Evolutionary conservation across 2,113 vertebrate genomes (phyloP).

Genomic region (Syngnathus scovelli): DNA sequence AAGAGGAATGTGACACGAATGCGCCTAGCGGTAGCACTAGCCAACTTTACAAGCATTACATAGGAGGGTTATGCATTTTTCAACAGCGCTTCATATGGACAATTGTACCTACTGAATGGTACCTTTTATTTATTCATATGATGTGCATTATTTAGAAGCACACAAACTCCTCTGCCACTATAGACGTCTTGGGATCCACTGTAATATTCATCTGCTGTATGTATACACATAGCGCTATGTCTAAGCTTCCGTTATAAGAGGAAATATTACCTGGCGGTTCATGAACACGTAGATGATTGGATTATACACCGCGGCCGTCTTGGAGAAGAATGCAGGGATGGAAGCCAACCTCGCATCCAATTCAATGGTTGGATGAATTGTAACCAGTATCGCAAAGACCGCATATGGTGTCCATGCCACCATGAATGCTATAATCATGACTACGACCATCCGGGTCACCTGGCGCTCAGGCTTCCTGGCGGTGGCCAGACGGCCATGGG

Average conservation of each 20-base stretch:
- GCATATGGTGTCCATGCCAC: constrained; percentile 85
- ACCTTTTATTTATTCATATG: constrained; percentile 50
- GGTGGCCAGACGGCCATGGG: constrained; percentile 73
- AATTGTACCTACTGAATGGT: constrained; percentile 33
- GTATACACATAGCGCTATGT: not conserved
- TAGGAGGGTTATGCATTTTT: constrained; percentile 38
- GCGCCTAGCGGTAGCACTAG: constrained; percentile 2
- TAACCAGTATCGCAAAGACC: constrained; percentile 77
- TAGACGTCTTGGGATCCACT: constrained; percentile 1
- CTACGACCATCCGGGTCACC: constrained; percentile 84
- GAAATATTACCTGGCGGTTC: constrained; percentile 81
- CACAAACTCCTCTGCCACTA: constrained; percentile 31
- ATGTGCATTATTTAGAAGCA: constrained; percentile 53
- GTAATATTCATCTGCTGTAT: constrained; percentile 15
- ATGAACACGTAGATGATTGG: constrained; percentile 88
- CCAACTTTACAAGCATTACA: not conserved
- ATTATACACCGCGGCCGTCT: constrained; percentile 85
- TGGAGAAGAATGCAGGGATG: constrained; percentile 84
- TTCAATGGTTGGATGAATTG: constrained; percentile 72
- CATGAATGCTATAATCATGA: constrained; percentile 85
- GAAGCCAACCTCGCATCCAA: constrained; percentile 79
- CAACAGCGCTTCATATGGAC: constrained; percentile 21
- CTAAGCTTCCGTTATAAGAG: not conserved
- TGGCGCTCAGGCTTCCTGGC: constrained; percentile 79
- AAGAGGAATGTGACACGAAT: constrained; percentile 13